Base-by-base conservation (phyloP, 1,140 invertebrate species). In the Homarus americanus region DNA sequence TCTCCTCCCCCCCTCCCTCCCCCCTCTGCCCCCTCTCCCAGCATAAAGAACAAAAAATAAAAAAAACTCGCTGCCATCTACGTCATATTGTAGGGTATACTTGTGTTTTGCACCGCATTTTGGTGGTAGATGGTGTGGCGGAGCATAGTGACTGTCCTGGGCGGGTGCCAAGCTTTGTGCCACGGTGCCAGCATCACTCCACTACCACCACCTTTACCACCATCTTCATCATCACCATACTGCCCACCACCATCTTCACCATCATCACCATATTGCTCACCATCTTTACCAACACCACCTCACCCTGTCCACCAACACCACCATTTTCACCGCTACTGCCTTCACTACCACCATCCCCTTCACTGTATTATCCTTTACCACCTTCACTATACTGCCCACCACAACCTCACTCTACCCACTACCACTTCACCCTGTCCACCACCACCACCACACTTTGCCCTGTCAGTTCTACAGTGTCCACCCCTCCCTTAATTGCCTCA, bases 141-240 rank as follows among this genome's bases (percentile, higher is more conserved):
- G 63, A 69, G n/a, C 63, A 32, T 69, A 28, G 63, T 69, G 63
- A n/a, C 41, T 41, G 49, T 2, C 2, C 79, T 82, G 79, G 79
- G 79, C 49, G 79, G 36, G 32, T 82, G 79, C 79, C 79, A 82
- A 38, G 15, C 49, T 63, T 63, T 82, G 44, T 82, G 79, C 49
- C 49, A 4, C 7, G 12, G 78, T 41, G 41, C 28, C 78, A 80
- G 41, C 66, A n/a, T 24, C 66, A 2, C 34, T 34, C 73, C 73
- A 2, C 34, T 12, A 2, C 17, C 38, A 5, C 40, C 36, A 38
- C 34, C 40, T 9, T 78, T 75, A 7, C 2, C 73, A 75, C 15
- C 34, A 38, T 38, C 24, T 28, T 24, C 32, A 34, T 5, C 24
- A 9, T 4, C 20, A n/a, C 66, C 32, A 7, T 72, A 10, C 53